Evolutionary conservation across 2,113 vertebrate species (phyloP).

Genomic region (Cacatua alba): DNA sequence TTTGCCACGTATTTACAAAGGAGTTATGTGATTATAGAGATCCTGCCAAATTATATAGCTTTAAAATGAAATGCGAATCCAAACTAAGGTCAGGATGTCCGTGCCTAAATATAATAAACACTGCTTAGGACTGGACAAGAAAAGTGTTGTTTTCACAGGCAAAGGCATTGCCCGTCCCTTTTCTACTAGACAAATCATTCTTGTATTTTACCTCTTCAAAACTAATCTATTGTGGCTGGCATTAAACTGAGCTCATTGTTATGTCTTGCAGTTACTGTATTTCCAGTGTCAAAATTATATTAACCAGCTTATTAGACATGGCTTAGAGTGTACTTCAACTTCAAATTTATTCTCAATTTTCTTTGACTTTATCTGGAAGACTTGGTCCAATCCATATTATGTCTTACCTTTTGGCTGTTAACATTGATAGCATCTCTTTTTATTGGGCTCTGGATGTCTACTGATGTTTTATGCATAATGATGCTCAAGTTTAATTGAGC

Average conservation of each 20-base stretch:
- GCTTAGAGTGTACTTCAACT: background rate
- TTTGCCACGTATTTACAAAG: slow-evolving; percentile 26
- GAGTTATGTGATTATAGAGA: background rate
- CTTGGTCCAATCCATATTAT: slow-evolving; percentile 29
- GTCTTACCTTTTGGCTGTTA: slow-evolving; percentile 68
- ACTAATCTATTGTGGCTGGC: background rate
- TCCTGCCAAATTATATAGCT: slow-evolving; percentile 5
- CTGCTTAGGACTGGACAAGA: slow-evolving; percentile 3
- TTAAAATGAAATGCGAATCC: background rate
- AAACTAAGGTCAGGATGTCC: background rate
- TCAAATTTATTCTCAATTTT: slow-evolving; percentile 47
- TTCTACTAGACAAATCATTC: slow-evolving; percentile 16
- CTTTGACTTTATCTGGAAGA: slow-evolving; percentile 26
- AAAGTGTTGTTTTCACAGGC: background rate
- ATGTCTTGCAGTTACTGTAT: background rate
- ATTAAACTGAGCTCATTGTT: slow-evolving; percentile 20
- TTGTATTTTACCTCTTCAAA: background rate
- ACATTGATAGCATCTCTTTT: slow-evolving; percentile 64
- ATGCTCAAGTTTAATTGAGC: slow-evolving; percentile 79
- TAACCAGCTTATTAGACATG: slow-evolving; percentile 4
- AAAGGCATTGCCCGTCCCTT: background rate
- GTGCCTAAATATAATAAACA: background rate
- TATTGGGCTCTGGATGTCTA: slow-evolving; percentile 66
- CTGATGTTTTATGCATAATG: slow-evolving; percentile 78
- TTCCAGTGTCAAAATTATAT: background rate